Conservation (phyloP, 2,888 invertebrate genomes). For the Abrostola triplasia region DNA sequence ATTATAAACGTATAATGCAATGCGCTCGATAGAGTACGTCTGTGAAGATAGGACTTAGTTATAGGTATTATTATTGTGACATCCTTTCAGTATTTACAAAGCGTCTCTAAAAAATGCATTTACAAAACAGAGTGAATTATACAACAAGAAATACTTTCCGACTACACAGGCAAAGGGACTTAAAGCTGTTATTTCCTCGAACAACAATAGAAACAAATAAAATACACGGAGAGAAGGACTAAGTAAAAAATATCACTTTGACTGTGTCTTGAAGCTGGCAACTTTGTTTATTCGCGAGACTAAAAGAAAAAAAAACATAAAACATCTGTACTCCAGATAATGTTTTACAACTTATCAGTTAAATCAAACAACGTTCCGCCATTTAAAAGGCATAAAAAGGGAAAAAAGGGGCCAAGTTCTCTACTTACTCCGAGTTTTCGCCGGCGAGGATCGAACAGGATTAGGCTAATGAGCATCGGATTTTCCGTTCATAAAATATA, state of each 20-base stretch:
- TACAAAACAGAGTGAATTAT: neutral
- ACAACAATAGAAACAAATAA: constrained; percentile 22
- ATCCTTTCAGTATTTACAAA: neutral
- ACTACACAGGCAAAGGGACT: constrained; percentile 1
- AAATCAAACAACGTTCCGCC: constrained; percentile 59
- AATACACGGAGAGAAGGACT: constrained; percentile 25
- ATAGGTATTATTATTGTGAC: neutral
- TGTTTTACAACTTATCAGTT: constrained; percentile 63
- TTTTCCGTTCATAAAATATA: constrained; percentile 59
- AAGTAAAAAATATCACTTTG: constrained; percentile 28
- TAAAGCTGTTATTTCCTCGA: constrained; percentile 7
- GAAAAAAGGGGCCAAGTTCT: constrained; percentile 50
- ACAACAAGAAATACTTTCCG: constrained; percentile 12
- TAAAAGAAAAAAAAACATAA: constrained; percentile 38
- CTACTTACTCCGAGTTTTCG: constrained; percentile 51
- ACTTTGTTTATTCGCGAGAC: constrained; percentile 43
- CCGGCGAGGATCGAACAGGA: constrained; percentile 58
- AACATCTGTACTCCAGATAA: constrained; percentile 54
- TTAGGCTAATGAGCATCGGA: constrained; percentile 61
- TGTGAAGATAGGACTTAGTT: constrained; percentile 4
- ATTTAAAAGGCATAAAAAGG: constrained; percentile 59
- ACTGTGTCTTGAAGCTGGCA: constrained; percentile 37
- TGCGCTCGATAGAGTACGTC: constrained; percentile 15
- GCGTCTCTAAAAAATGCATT: neutral
- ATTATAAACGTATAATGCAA: constrained; percentile 24